phyloP scores from a whole-genome alignment of 2,113 vertebrate species.

The Coracopsis vasa region DNA sequence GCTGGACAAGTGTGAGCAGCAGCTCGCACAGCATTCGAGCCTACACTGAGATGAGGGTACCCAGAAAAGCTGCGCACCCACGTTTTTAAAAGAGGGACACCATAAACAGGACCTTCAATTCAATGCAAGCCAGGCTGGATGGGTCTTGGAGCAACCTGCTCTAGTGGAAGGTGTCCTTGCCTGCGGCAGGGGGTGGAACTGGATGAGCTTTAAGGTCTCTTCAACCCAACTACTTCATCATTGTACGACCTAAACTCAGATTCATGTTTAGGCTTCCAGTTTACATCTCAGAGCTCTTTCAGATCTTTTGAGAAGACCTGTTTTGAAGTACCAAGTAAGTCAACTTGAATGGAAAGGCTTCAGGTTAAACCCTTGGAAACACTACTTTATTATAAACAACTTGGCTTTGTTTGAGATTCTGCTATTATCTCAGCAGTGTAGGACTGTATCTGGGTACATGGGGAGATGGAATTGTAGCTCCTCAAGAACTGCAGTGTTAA shows the following conservation, averaged over 20 bases:
- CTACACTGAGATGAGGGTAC: neutral
- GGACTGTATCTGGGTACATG: neutral
- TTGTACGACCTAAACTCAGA: neutral
- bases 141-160: neutral
- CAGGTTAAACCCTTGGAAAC: neutral
- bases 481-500: neutral
- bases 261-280: fast-evolving
- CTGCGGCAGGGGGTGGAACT: neutral
- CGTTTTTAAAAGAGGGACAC: neutral
- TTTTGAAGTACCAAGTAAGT: neutral
- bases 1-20: neutral
- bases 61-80: neutral
- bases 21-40: neutral
- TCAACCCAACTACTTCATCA: neutral
- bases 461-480: neutral
- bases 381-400: fast-evolving
- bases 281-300: neutral
- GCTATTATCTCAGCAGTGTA: neutral
- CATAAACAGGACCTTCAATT: neutral
- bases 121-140: neutral
- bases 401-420: neutral
- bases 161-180: neutral
- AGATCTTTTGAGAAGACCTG: neutral
- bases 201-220: neutral
- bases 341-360: neutral